Base-by-base conservation (phyloP, 2,113 vertebrate species). In the Mionectes macconnelli region DNA sequence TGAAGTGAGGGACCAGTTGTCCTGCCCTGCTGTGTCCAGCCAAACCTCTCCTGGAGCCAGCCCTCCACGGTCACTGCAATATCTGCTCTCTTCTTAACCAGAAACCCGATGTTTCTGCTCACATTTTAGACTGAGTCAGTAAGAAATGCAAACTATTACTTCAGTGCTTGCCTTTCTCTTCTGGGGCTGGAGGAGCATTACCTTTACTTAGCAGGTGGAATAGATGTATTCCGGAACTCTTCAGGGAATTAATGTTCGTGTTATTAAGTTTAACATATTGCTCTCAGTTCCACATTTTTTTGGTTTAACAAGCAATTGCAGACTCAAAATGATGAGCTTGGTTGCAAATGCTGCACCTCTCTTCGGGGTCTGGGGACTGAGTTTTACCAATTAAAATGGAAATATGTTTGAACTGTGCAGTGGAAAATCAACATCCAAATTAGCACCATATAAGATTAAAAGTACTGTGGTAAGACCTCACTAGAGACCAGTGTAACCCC, bases 321-420 rank as follows among this genome's bases (percentile, higher is more conserved):
- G 78, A 4, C 44, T 91, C 53, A 27, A 85, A 96, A 92, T 80
- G 27, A 96, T 92, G 90, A 97, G 94, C 90, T 56, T 83, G 66
- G 76, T 62, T 96, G 93, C 91, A 93, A 93, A 96, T 67, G 92
- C 63, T 85, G 68, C 81, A 49, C 80, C 84, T 80, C 83, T 96
- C 80, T 94, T 94, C 73, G 88, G 80, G 86, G 74, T 90, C 84
- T 89, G 63, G 95, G 95, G 92, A 96, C 60, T 40, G 67, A 72
- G 70, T 91, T 97, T 94, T 90, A 66, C 92, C 90, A 89, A 94
- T 96, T 95, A 94, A 87, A 93, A 67, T 91, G 64, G 74, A 96
- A 97, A 95, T 91, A 89, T 89, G 70, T 89, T 89, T 91, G 69
- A 96, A 82, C 77, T 85, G 42, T 2, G 0, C 17, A 19, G 77